Evolutionary conservation across 2,113 vertebrate species (phyloP).

Genomic region (Fukomys damarensis): DNA sequence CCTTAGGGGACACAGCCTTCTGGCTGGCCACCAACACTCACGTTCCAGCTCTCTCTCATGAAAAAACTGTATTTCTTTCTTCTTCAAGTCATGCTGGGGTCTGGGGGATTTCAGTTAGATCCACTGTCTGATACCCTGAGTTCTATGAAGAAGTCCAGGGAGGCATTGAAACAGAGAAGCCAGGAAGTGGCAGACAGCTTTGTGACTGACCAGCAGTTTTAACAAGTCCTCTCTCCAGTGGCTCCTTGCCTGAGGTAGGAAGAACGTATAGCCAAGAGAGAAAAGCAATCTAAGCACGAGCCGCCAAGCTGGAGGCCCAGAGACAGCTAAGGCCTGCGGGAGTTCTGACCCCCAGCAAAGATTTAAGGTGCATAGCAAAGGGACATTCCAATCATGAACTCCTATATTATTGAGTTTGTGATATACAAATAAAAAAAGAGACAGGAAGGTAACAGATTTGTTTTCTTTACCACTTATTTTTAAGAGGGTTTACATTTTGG

Average conservation of each 20-base stretch:
- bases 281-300: not conserved
- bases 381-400: not conserved
- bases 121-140: not conserved
- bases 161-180: not conserved
- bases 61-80: not conserved
- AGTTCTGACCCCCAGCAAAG: not conserved
- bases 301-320: not conserved
- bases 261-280: not conserved
- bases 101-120: not conserved
- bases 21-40: not conserved
- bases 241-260: not conserved
- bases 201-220: not conserved
- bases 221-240: not conserved
- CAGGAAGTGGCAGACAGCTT: not conserved
- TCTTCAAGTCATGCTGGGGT: not conserved
- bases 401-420: not conserved
- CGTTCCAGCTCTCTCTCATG: not conserved
- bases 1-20: not conserved
- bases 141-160: not conserved
- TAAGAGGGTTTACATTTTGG: slow-evolving; percentile 43
- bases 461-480: slow-evolving; percentile 21
- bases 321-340: not conserved
- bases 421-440: not conserved
- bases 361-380: not conserved
- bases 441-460: not conserved